phyloP scores from a whole-genome alignment of 2,113 vertebrate genomes.

The Octodon degus region DNA sequence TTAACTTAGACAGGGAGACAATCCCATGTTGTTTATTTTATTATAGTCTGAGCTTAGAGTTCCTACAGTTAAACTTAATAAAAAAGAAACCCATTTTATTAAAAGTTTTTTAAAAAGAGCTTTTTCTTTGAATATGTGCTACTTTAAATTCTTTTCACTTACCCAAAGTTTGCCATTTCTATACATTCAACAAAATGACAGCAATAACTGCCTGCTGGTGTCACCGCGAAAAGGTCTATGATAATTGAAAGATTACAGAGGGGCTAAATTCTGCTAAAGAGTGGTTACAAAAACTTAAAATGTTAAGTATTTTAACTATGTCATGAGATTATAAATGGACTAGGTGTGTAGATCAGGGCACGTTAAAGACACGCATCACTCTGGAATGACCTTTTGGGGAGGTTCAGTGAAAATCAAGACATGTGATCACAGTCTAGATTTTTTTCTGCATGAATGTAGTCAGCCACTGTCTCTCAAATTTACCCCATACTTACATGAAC shows the following conservation, averaged over 20 bases:
- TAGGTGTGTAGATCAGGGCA: not conserved
- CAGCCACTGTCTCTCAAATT: not conserved
- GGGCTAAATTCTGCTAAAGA: not conserved
- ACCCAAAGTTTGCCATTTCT: conserved; percentile 1
- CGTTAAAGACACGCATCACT: not conserved
- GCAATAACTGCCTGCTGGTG: not conserved
- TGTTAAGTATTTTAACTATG: conserved; percentile 4
- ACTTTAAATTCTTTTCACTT: not conserved
- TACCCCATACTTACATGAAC: not conserved
- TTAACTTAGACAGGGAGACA: conserved; percentile 75
- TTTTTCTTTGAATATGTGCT: not conserved
- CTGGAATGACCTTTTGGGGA: not conserved
- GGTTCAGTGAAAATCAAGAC: not conserved
- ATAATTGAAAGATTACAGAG: not conserved
- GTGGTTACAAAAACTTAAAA: not conserved
- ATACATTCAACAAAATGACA: not conserved
- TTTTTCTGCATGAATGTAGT: not conserved
- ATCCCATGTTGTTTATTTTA: conserved; percentile 71
- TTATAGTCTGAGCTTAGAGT: conserved; percentile 48
- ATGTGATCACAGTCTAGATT: not conserved
- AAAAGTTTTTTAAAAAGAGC: not conserved
- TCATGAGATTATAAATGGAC: conserved; percentile 1
- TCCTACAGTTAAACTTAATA: conserved; percentile 50
- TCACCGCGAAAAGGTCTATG: not conserved
- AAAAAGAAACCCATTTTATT: conserved; percentile 51